Evolutionary conservation across 2,797 vertebrate genomes (phyloP).

Genomic region (Anabacerthia variegaticeps): DNA sequence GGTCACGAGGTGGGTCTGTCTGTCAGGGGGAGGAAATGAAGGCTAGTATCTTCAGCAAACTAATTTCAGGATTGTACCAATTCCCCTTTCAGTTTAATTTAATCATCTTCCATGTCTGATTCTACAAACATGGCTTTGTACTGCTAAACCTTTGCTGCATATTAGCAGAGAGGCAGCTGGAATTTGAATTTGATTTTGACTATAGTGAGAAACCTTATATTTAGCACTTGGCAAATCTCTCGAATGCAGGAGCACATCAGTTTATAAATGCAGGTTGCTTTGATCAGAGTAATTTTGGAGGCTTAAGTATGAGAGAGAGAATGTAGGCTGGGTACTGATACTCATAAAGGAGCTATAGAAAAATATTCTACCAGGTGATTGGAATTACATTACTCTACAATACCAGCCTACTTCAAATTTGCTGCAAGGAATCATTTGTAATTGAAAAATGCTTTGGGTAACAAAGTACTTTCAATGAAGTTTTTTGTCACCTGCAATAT

Average conservation of each 20-base stretch:
- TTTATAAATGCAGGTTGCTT: conserved; percentile 45
- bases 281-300: conserved; percentile 30
- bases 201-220: conserved; percentile 1
- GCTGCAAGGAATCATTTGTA: not conserved
- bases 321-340: not conserved
- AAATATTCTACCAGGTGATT: not conserved
- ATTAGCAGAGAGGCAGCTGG: conserved; percentile 36
- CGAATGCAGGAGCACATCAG: conserved; percentile 17
- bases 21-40: not conserved
- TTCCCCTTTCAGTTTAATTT: conserved; percentile 31
- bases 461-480: not conserved
- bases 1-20: not conserved
- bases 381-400: not conserved
- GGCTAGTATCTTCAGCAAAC: not conserved
- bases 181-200: conserved; percentile 37
- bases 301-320: not conserved
- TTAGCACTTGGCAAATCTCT: conserved; percentile 41
- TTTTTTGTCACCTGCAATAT: not conserved
- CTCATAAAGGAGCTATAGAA: not conserved
- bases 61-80: conserved; percentile 8
- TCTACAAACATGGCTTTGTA: not conserved
- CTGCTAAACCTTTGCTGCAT: conserved; percentile 9
- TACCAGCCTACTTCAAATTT: not conserved
- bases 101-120: conserved; percentile 16
- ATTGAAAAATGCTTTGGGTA: not conserved